phyloP scores from a whole-genome alignment of 2,888 invertebrate species.

The Mylabris sibirica region DNA sequence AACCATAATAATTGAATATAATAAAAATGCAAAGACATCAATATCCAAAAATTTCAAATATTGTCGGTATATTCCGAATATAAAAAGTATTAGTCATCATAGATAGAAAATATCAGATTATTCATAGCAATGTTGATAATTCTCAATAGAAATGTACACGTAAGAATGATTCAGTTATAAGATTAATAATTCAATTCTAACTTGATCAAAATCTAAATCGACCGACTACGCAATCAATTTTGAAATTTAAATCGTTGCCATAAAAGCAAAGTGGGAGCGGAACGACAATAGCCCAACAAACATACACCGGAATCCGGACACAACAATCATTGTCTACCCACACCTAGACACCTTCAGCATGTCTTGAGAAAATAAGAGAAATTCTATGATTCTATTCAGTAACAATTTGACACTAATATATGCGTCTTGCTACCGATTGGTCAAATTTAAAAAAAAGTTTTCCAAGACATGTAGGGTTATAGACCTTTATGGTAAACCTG shows the following conservation, averaged over 20 bases:
- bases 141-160: no score
- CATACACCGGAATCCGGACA: conserved; percentile 11
- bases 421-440: background rate
- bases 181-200: background rate
- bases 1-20: background rate
- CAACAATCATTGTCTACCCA: conserved; percentile 9
- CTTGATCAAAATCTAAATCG: background rate
- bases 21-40: background rate
- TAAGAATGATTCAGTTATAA: no score
- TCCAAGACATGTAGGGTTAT: background rate
- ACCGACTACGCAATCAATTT: background rate
- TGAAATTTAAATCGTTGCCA: conserved; percentile 2
- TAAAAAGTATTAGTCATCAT: background rate
- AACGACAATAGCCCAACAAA: background rate
- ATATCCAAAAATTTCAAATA: conserved; percentile 28
- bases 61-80: no score
- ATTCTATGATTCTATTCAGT: background rate
- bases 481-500: background rate
- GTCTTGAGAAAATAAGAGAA: background rate
- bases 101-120: background rate
- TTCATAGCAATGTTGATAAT: background rate
- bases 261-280: conserved; percentile 9
- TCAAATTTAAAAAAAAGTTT: background rate
- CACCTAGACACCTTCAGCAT: background rate
- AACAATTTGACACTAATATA: no score